phyloP scores from a whole-genome alignment of 64 coral and sea anemone genomes.

The Montipora capricornis region DNA sequence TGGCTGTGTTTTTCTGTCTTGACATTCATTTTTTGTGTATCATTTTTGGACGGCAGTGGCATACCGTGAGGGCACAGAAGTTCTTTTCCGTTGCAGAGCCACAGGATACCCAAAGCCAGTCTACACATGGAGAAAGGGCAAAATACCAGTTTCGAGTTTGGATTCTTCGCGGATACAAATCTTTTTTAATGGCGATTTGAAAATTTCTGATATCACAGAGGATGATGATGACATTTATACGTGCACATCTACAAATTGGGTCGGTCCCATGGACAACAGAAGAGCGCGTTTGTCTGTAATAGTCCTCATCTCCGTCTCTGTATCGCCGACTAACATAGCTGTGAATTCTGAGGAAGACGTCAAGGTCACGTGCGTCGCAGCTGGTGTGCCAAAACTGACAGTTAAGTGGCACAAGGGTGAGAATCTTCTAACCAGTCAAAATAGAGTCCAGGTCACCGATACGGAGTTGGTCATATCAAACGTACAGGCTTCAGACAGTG shows the following conservation, averaged over 20 bases:
- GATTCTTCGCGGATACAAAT: slow-evolving; percentile 51
- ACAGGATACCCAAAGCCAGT: slow-evolving; percentile 62
- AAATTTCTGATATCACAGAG: slow-evolving; percentile 25
- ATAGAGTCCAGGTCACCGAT: neutral
- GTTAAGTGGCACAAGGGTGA: slow-evolving; percentile 80
- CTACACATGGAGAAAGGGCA: slow-evolving; percentile 74
- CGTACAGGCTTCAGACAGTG: slow-evolving; percentile 40
- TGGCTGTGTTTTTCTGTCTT: neutral
- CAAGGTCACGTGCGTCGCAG: slow-evolving; percentile 31
- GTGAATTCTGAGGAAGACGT: slow-evolving; percentile 41
- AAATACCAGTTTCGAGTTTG: slow-evolving; percentile 25
- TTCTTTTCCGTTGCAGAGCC: slow-evolving; percentile 68
- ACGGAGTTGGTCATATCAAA: slow-evolving; percentile 40
- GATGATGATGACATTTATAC: slow-evolving; percentile 71
- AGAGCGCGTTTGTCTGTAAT: slow-evolving; percentile 55
- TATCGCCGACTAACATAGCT: slow-evolving; percentile 17
- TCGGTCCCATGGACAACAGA: slow-evolving; percentile 21
- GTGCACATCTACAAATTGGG: slow-evolving; percentile 70
- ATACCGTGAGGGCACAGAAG: slow-evolving; percentile 36
- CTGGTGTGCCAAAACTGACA: slow-evolving; percentile 66
- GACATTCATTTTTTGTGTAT: neutral
- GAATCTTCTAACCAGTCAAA: neutral
- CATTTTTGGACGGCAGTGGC: slow-evolving; percentile 28
- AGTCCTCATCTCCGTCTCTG: slow-evolving; percentile 53
- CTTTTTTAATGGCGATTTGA: slow-evolving; percentile 63